Conservation (phyloP, 1,140 invertebrate genomes). For the Hyphantria cunea region DNA sequence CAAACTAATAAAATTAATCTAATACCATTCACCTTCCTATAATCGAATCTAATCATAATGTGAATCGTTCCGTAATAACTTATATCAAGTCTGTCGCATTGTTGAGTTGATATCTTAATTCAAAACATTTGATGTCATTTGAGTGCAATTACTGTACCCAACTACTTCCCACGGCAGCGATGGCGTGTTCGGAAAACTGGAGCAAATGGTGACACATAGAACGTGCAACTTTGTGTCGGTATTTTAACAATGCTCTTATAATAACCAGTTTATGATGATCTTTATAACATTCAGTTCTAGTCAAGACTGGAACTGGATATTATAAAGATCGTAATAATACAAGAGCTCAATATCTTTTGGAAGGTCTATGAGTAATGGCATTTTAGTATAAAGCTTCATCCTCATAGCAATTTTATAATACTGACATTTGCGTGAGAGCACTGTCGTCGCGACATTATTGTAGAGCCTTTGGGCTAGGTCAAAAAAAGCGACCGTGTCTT, state of each 20-base stretch:
- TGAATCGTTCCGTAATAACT: background rate
- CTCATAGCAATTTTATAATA: slow-evolving; percentile 55
- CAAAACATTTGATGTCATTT: slow-evolving; percentile 53
- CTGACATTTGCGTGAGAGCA: slow-evolving; percentile 54
- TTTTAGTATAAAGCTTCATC: slow-evolving; percentile 30
- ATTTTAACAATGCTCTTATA: slow-evolving; percentile 58
- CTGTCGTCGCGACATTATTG: slow-evolving; percentile 39
- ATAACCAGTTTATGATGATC: slow-evolving; percentile 38
- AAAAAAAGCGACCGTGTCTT: slow-evolving; percentile 21
- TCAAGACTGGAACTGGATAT: too few relatives aligned
- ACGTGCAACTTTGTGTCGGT: slow-evolving; percentile 51
- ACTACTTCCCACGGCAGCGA: slow-evolving; percentile 61
- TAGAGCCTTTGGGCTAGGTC: slow-evolving; percentile 36
- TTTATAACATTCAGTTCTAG: slow-evolving; percentile 22
- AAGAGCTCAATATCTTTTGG: slow-evolving; percentile 11
- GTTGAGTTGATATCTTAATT: slow-evolving; percentile 50
- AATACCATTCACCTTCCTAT: background rate
- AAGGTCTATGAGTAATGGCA: slow-evolving; percentile 28
- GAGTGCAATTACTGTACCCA: slow-evolving; percentile 50
- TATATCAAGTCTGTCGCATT: slow-evolving; percentile 30
- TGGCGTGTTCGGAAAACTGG: slow-evolving; percentile 56
- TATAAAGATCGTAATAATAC: too few relatives aligned
- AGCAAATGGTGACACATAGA: slow-evolving; percentile 64
- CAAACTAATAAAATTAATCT: too few relatives aligned
- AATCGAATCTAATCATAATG: too few relatives aligned